Percentiles rank a stretch among this genome's conserved stretches.
These are phyloP conservation scores for Polylopha cassiicola DNA, from an alignment of 2,888 invertebrate species.

Conservation along the genomic window DNA sequence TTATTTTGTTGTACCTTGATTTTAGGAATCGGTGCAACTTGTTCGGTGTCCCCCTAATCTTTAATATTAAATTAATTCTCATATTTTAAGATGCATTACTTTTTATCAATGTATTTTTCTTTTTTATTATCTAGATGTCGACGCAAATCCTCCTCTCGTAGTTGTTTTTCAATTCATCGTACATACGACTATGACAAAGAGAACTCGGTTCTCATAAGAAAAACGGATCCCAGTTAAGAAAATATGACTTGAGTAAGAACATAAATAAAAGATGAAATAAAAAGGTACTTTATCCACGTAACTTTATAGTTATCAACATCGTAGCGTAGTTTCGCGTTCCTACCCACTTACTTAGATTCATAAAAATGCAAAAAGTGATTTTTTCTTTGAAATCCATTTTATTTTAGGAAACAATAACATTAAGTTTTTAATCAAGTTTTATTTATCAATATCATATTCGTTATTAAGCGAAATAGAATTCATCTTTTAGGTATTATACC, in stretches of 20 bases:
- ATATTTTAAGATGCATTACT: too few species aligned
- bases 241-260: conserved; percentile 19
- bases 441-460: too few species aligned
- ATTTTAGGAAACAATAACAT: conserved; percentile 9
- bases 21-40: too few species aligned
- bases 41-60: too few species aligned
- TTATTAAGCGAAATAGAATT: too few species aligned
- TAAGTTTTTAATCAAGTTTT: too few species aligned
- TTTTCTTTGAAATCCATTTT: conserved; percentile 6
- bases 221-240: conserved; percentile 14
- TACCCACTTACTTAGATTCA: too few species aligned
- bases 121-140: conserved; percentile 6
- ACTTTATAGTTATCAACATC: conserved; percentile 16
- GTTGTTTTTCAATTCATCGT: conserved; percentile 18
- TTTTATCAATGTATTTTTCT: too few species aligned
- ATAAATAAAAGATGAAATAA: conserved; percentile 19
- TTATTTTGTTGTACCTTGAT: too few species aligned
- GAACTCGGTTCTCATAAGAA: conserved; percentile 16
- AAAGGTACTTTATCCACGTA: conserved; percentile 5
- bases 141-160: conserved; percentile 15
- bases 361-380: neutral
- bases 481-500: too few species aligned
- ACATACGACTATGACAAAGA: conserved; percentile 8
- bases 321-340: too few species aligned
- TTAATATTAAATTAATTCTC: too few species aligned